Percentiles rank a stretch among this genome's conserved stretches.
Conservation (phyloP, 2,888 invertebrate genomes). For the Alviniconcha strummeri region DNA sequence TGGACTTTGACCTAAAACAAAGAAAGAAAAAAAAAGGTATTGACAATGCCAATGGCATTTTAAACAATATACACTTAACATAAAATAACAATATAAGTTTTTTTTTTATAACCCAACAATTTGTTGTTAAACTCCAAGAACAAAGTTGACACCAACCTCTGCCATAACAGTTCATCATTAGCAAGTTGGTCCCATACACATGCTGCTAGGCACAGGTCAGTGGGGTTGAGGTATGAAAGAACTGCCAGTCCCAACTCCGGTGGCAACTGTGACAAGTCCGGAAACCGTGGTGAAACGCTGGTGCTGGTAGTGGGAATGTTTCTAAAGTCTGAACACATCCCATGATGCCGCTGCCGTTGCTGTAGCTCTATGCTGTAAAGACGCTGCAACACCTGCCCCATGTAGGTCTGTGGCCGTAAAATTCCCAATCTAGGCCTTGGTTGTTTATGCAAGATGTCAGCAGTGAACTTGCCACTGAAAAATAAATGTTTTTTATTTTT, state of each 20-base stretch:
- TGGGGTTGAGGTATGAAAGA: conserved; percentile 75
- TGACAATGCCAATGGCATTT: too few relatives aligned
- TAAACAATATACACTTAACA: not conserved
- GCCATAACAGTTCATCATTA: conserved; percentile 75
- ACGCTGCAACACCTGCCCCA: conserved; percentile 52
- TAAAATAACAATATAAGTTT: not conserved
- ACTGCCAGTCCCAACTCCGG: conserved; percentile 75
- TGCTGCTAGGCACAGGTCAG: conserved; percentile 75
- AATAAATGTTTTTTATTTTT: not conserved
- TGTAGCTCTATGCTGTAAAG: conserved; percentile 41
- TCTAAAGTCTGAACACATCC: not conserved
- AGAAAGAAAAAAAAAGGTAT: too few relatives aligned
- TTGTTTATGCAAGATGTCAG: not conserved
- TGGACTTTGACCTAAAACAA: too few relatives aligned
- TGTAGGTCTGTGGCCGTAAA: conserved; percentile 6
- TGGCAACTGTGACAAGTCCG: conserved; percentile 73
- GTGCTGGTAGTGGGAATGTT: not conserved
- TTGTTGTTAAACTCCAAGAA: too few relatives aligned
- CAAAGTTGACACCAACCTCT: conserved; percentile 62
- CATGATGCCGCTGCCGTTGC: conserved; percentile 38
- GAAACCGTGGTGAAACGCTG: conserved; percentile 55
- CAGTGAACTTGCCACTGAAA: not conserved
- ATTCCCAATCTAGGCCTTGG: not conserved
- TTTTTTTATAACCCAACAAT: not conserved
- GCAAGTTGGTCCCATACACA: conserved; percentile 76